A percentile compares a stretch with the other conserved stretches of the same genome.
phyloP scores from a whole-genome alignment of 1,140 invertebrate genomes.

The Bombus turneri region DNA sequence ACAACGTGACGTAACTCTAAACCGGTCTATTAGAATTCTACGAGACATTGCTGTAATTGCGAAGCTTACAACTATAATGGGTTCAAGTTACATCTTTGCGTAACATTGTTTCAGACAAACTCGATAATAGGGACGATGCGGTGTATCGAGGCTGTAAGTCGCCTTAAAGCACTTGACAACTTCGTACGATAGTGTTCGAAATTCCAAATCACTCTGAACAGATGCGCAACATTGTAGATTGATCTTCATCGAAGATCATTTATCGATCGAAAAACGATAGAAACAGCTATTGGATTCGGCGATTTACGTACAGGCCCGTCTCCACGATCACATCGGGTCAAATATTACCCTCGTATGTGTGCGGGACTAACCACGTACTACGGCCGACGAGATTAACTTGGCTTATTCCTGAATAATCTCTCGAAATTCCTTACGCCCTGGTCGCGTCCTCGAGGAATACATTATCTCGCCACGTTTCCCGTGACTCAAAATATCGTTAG shows the following conservation, averaged over 20 bases:
- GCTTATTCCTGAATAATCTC: slow-evolving; percentile 24
- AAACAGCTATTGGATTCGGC: not conserved
- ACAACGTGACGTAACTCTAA: not conserved
- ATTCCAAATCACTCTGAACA: not conserved
- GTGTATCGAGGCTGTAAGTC: not conserved
- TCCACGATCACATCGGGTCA: not conserved
- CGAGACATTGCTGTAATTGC: not conserved
- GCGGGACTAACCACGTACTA: not conserved
- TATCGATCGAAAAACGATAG: not conserved
- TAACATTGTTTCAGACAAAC: not conserved
- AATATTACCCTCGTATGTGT: not conserved
- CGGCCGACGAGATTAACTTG: not conserved
- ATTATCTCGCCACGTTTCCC: not conserved
- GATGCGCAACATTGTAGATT: not conserved
- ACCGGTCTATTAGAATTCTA: too few relatives aligned
- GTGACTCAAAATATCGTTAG: slow-evolving; percentile 41
- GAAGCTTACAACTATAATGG: not conserved
- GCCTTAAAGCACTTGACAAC: not conserved
- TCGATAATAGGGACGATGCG: not conserved
- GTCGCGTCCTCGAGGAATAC: slow-evolving; percentile 7
- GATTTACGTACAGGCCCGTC: not conserved
- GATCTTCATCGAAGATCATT: not conserved
- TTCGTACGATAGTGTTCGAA: not conserved
- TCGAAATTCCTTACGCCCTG: slow-evolving; percentile 12
- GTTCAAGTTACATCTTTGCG: not conserved